Evolutionary conservation across 2,888 invertebrate genomes (phyloP).

Genomic region (Myathropa florea): DNA sequence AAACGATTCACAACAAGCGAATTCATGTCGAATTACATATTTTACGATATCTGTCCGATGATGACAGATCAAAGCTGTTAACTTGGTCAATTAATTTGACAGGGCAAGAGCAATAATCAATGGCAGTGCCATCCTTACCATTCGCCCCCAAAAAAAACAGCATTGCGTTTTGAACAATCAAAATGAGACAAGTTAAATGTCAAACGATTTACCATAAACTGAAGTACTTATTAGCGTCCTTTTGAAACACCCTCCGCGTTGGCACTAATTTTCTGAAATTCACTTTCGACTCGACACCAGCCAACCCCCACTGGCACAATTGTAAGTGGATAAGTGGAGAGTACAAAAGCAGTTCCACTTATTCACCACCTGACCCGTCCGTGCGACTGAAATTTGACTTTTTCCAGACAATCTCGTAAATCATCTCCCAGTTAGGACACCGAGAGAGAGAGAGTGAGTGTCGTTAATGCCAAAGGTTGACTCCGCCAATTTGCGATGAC

Average conservation of each 20-base stretch:
- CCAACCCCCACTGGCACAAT: neutral
- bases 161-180: neutral
- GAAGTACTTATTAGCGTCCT: neutral
- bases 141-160: neutral
- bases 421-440: neutral
- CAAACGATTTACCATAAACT: neutral
- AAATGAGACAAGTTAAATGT: neutral
- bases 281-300: neutral
- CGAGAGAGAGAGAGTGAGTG: neutral
- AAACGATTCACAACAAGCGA: neutral
- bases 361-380: neutral
- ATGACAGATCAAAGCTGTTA: neutral
- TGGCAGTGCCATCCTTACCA: neutral
- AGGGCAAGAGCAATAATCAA: neutral
- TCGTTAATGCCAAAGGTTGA: conserved; percentile 39
- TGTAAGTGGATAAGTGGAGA: neutral
- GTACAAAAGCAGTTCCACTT: neutral
- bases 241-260: neutral
- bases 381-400: neutral
- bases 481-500: conserved; percentile 30
- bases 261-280: neutral
- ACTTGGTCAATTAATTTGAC: neutral
- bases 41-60: neutral
- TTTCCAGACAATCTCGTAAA: conserved; percentile 29
- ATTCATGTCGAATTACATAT: neutral